Evolutionary conservation across 2,113 vertebrate species (phyloP).

Genomic region (Nansenia antarctica): DNA sequence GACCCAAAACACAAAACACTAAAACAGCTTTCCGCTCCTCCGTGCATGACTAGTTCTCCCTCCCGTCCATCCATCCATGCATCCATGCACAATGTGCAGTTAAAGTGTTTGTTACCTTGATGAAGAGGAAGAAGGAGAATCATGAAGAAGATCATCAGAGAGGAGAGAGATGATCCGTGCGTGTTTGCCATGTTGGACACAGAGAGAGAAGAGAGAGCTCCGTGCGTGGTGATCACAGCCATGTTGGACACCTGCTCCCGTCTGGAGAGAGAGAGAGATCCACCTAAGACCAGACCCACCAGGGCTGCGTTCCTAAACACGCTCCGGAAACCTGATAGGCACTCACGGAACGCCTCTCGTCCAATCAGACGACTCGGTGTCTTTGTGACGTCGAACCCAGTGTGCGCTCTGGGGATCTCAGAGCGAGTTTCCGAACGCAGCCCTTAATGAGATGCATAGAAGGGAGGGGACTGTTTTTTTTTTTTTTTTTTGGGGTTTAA

Average conservation of each 20-base stretch:
- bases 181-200: constrained; percentile 72
- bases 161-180: background rate
- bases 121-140: background rate
- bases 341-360: no score
- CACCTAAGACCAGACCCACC: no score
- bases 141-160: constrained; percentile 53
- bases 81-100: background rate
- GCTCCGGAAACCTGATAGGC: no score
- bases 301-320: no score
- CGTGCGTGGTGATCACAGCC: constrained; percentile 83
- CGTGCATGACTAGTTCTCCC: background rate
- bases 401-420: no score
- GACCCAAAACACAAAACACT: no score
- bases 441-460: constrained; percentile 77
- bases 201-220: constrained; percentile 81
- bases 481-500: no score
- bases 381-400: no score
- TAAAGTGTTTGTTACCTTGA: background rate
- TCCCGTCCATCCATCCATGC: background rate
- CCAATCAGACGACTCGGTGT: no score
- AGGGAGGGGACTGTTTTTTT: constrained; percentile 58
- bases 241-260: constrained; percentile 95
- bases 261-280: constrained; percentile 76
- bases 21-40: background rate
- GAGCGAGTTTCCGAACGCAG: no score